These are phyloP conservation scores for Octomys mimax DNA, from an alignment of 2,797 vertebrate genomes.

Conservation along the genomic window DNA sequence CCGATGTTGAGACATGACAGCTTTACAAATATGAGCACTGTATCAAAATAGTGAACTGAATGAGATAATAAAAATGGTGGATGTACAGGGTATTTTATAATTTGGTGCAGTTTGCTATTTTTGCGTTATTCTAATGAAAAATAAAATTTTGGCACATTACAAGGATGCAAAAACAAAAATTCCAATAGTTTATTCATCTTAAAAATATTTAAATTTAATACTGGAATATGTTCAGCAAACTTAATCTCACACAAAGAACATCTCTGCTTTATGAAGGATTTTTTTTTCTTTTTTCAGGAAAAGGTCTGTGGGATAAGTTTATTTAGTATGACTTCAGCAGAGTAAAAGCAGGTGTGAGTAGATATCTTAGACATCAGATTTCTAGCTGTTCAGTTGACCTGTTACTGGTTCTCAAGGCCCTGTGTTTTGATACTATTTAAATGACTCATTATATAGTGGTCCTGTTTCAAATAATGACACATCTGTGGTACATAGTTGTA, in stretches of 20 bases:
- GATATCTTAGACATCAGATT: slow-evolving; percentile 74
- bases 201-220: slow-evolving; percentile 56
- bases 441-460: slow-evolving; percentile 56
- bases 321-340: slow-evolving; percentile 69
- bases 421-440: slow-evolving; percentile 63
- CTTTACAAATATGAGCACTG: background rate
- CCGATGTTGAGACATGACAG: background rate
- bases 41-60: slow-evolving; percentile 37
- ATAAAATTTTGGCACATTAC: background rate
- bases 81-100: background rate
- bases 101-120: slow-evolving; percentile 8
- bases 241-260: slow-evolving; percentile 50
- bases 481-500: background rate
- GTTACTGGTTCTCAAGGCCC: slow-evolving; percentile 58
- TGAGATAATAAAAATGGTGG: background rate
- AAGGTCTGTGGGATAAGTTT: slow-evolving; percentile 57
- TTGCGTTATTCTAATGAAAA: slow-evolving; percentile 25
- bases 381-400: slow-evolving; percentile 73
- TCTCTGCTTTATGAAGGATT: slow-evolving; percentile 69
- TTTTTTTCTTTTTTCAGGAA: background rate
- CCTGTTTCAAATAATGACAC: slow-evolving; percentile 22
- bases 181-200: background rate
- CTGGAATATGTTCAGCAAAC: slow-evolving; percentile 18
- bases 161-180: background rate
- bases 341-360: slow-evolving; percentile 75